Evolutionary conservation across 2,113 vertebrate genomes (phyloP).

Genomic region (Motacilla alba): DNA sequence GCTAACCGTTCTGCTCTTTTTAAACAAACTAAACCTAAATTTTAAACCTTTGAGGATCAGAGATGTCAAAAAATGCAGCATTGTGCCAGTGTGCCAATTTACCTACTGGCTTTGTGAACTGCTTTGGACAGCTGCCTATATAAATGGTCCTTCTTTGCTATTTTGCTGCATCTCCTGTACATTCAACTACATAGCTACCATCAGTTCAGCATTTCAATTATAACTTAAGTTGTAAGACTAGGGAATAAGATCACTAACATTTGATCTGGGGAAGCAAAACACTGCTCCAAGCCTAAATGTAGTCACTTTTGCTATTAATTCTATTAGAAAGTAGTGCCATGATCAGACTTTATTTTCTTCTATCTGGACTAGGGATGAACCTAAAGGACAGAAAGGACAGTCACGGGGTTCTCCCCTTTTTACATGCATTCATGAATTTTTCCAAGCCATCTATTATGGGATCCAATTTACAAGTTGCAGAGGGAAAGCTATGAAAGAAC

Average conservation of each 20-base stretch:
- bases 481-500: constrained; percentile 64
- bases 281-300: background rate
- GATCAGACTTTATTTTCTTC: background rate
- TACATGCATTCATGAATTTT: constrained; percentile 14
- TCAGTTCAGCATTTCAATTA: background rate
- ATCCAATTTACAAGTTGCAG: constrained; percentile 58
- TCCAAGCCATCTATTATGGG: constrained; percentile 40
- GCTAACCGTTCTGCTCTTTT: background rate
- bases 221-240: background rate
- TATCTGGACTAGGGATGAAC: background rate
- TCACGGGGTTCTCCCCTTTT: background rate
- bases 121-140: background rate
- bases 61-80: background rate
- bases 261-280: background rate
- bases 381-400: constrained; percentile 39
- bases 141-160: background rate
- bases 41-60: background rate
- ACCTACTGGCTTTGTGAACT: background rate
- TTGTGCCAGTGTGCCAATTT: background rate
- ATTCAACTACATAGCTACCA: background rate
- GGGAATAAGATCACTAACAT: background rate
- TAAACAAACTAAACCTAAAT: background rate
- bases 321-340: background rate
- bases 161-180: background rate
- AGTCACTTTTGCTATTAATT: background rate